These are phyloP conservation scores for Sinella curviseta DNA, from an alignment of 1,140 invertebrate species.

Conservation along the genomic window DNA sequence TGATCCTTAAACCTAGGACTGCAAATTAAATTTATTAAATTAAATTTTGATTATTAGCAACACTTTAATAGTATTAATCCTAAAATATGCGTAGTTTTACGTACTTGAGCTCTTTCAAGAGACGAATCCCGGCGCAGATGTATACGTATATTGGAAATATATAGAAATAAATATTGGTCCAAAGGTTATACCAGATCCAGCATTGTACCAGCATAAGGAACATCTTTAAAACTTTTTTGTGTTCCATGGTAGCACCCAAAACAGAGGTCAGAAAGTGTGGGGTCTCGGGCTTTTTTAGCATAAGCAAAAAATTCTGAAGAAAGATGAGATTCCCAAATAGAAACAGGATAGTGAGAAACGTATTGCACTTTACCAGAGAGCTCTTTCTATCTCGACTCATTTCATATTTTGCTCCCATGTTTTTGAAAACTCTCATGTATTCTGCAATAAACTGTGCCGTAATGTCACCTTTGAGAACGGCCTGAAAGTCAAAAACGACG, in stretches of 20 bases:
- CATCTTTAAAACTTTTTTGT: background rate
- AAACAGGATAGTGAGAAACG: background rate
- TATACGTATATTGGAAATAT: too few relatives aligned
- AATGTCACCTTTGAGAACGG: background rate
- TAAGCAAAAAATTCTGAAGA: background rate
- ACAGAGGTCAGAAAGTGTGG: background rate
- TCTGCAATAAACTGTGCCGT: background rate
- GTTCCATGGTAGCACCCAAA: background rate
- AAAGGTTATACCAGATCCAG: background rate
- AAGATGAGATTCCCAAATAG: background rate
- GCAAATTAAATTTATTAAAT: background rate
- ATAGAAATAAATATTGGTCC: background rate
- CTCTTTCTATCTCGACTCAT: background rate
- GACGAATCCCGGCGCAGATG: background rate
- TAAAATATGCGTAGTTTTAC: background rate
- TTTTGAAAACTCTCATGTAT: background rate
- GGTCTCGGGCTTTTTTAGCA: background rate
- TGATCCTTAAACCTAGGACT: background rate
- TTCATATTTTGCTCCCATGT: background rate
- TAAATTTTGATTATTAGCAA: background rate
- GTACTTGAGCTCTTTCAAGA: background rate
- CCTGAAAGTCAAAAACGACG: background rate
- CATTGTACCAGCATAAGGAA: background rate
- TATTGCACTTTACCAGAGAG: background rate
- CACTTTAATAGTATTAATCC: background rate